Evolutionary conservation across 37 sponge, comb jelly and placozoan species (phyloP), one percentile per base, ranked within the genome.

Genomic region (Oscarella lobularis): DNA sequence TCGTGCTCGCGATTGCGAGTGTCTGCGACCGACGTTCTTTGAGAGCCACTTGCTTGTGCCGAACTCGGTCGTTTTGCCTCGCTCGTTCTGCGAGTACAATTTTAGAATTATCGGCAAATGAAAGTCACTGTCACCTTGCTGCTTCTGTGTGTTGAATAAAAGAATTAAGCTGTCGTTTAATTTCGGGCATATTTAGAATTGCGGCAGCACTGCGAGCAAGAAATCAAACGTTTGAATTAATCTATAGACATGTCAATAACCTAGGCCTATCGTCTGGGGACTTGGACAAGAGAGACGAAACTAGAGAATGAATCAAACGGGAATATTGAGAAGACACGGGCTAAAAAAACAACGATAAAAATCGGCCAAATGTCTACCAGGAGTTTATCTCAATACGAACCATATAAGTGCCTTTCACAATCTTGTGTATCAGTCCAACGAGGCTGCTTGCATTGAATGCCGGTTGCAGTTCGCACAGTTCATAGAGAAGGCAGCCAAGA

Each of bases 401-500:
- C 14, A 27, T 48, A 20, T 48, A 48, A 20, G 14, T 48, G 60
- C 60, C 60, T 39, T 74, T 74, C 9, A 74, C 54, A 39, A 74
- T 74, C 6, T 9, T 9, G 66, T 74, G 27, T 67, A 74, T 27
- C 20, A 14, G 29, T 75, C 66, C 72, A 33, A 80, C 75, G 68
- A 80, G 54, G 36, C 72, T 80, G 29, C 73, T 67, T 14, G 81
- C 81, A 55, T 80, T 76, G 40, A 80, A 80, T 1, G 81, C 75
- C 34, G 81, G 81, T 41, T 74, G 70, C 14, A 77, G 41, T 27
- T 71, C 81, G 48, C 81, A 80, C 5, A 80, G 66, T 68, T 80
- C 81, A 33, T 80, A 80, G 41, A 80, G 77, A 27, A 80, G 33
- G 37, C 81, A 80, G 30, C 81, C 81, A 38, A 80, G 35, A 9